Conservation (phyloP, 2,888 invertebrate genomes). For the Hipparchia sbordonii region DNA sequence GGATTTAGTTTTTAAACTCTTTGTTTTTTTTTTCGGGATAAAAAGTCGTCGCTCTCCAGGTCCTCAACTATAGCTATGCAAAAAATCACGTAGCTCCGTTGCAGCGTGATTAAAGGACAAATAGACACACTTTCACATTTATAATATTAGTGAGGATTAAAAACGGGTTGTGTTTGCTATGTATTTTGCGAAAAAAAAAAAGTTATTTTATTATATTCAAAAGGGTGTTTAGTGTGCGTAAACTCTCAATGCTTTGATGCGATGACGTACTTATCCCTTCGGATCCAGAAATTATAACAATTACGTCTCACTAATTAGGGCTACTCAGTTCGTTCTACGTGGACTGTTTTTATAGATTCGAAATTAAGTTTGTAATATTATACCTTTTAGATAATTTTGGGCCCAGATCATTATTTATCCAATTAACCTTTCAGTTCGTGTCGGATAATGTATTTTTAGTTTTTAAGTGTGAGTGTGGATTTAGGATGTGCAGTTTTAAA, state of each 20-base stretch:
- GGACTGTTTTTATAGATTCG: slow-evolving; percentile 4
- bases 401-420: background rate
- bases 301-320: slow-evolving; percentile 44
- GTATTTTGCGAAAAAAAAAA: too few relatives aligned
- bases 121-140: too few relatives aligned
- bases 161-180: too few relatives aligned
- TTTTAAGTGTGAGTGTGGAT: background rate
- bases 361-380: background rate
- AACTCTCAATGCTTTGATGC: slow-evolving; percentile 19
- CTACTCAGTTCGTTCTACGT: slow-evolving; percentile 24
- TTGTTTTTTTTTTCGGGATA: too few relatives aligned
- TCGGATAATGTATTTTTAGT: background rate
- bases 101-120: too few relatives aligned
- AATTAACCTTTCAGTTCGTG: background rate
- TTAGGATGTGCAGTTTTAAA: background rate
- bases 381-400: background rate
- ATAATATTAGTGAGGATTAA: too few relatives aligned
- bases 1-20: too few relatives aligned
- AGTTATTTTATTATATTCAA: too few relatives aligned
- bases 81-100: too few relatives aligned
- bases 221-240: background rate
- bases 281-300: slow-evolving; percentile 47
- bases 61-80: too few relatives aligned
- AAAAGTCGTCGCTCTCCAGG: too few relatives aligned
- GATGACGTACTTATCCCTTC: slow-evolving; percentile 39